Base-by-base conservation (phyloP, 2,888 invertebrate species). In the Ophraella communa region DNA sequence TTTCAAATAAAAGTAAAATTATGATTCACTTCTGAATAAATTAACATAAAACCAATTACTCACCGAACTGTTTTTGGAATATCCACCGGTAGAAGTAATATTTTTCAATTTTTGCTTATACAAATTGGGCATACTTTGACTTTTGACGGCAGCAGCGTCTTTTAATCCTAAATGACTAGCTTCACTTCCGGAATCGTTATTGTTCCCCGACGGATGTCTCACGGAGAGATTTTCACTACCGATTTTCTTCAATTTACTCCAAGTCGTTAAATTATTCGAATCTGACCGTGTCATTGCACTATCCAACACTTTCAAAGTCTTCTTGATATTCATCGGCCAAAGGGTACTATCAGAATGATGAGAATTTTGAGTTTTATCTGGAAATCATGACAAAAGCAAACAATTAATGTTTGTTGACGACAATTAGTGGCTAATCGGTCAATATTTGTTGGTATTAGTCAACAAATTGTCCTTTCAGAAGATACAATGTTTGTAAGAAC, bases 201-300 rank as follows among this genome's bases (percentile, higher is more conserved):
- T 85, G 82, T 86, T 80, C 5, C 79, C 92, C 62, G 92, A 91
- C 58, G 92, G 91, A 83, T 91, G 91, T 78, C 92, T 88, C 77
- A 87, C 85, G 76, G 89, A 83, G 73, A 88, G 88, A 63, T 80
- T 79, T 74, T 89, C 87, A 80, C 85, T 86, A 76, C 86, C 88
- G 77, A 89, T 88, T 80, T 89, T 88, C 83, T 91, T 91, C 77
- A 94, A 85, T 81, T 93, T 93, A 83, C 93, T 93, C 92, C 94
- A 94, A 47, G 94, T 93, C 71, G 94, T 94, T 83, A 93, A 91
- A 64, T 79, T 80, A 73, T 92, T 92, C 77, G 93, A 91, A 82
- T 94, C 94, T 65, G 94, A 94, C 80, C 91, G 91, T 67, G 92
- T 92, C 94, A 95, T 94, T 73, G 92, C 91, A 69, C 88, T 87